Base-by-base conservation (phyloP, 2,888 invertebrate species). In the Drosophila bunnanda region DNA sequence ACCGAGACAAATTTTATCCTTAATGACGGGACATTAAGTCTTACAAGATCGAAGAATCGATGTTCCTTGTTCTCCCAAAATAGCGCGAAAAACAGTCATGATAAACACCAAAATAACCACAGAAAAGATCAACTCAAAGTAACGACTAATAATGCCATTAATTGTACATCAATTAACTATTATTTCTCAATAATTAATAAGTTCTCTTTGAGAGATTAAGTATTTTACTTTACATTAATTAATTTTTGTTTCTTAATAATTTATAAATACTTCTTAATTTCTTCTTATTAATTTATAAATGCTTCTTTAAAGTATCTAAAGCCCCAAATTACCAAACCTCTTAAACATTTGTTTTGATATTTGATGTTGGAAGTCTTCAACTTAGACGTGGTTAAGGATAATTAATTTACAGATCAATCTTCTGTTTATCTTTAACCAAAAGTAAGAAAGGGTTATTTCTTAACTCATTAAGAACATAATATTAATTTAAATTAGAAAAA, bases 1-100 rank as follows among this genome's bases (percentile, higher is more conserved):
- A 34, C 32, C 6, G 15, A 4, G 38, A 25, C 22, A 38, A 34
- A 15, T 34, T 62, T 13, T 34, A 13, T 67, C 46, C 68, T 54
- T 67, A 48, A 67, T 55, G 46, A 39, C 5, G 17, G n/a, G 32
- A 8, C 44, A 67, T 66, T 39, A 67, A 54, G 32, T 39, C 32
- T 12, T 7, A n/a, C 36, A 66, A 54, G 38, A 13, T 32, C 5
- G 10, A 38, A 25, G 12, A 32, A 48, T 22, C 67, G 25, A 36
- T 46, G 62, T 34, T 17, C 38, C 39, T 64, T 39, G 44, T 60
- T 60, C 22, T n/a, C 61, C 28, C 20, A 22, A 44, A 57, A 30
- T 28, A 62, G 36, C 20, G 2, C 39, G 7, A 7, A 3, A 6
- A 32, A 13, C 44, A 12, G 4, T 15, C 2, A 2, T 28, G n/a